Percentiles rank a stretch among this genome's conserved stretches.
Evolutionary conservation across 2,888 invertebrate species (phyloP).

Genomic region (Sinotaia quadrata): DNA sequence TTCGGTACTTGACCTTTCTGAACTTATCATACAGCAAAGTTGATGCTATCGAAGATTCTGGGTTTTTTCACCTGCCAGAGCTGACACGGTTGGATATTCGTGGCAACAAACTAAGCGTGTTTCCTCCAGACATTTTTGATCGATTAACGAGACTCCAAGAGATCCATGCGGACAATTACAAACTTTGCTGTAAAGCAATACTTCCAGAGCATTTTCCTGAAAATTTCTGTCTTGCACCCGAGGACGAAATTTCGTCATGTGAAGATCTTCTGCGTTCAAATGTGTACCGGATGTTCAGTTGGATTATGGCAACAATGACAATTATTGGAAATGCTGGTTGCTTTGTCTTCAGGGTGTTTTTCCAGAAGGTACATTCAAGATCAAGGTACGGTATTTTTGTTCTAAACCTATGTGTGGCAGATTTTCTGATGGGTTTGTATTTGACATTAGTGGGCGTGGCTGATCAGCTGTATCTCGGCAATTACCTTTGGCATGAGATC

Average conservation of each 20-base stretch:
- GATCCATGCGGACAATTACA: background rate
- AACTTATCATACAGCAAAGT: background rate
- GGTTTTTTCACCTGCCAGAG: background rate
- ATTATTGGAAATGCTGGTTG: slow-evolving; percentile 40
- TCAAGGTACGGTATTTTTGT: slow-evolving; percentile 14
- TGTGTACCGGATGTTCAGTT: slow-evolving; percentile 35
- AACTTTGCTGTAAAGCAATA: background rate
- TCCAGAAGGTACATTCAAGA: slow-evolving; percentile 44
- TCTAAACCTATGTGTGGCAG: slow-evolving; percentile 22
- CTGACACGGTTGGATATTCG: background rate
- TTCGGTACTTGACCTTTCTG: background rate
- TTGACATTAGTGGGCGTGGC: slow-evolving; percentile 43
- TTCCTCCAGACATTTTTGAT: background rate
- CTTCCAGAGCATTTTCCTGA: background rate
- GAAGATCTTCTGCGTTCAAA: slow-evolving; percentile 44
- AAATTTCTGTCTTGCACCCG: slow-evolving; percentile 27
- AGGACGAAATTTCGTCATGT: slow-evolving; percentile 46
- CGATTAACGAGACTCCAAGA: background rate
- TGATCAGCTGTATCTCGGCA: slow-evolving; percentile 42
- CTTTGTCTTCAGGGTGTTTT: slow-evolving; percentile 30
- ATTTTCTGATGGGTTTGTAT: slow-evolving; percentile 46
- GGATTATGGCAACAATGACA: slow-evolving; percentile 40
- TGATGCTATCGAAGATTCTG: background rate
- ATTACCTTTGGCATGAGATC: slow-evolving; percentile 45
- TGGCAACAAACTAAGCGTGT: background rate